A percentile compares a stretch with the other conserved stretches of the same genome.
phyloP scores from a whole-genome alignment of 2,888 invertebrate genomes.

The Chrysodeixis includens region DNA sequence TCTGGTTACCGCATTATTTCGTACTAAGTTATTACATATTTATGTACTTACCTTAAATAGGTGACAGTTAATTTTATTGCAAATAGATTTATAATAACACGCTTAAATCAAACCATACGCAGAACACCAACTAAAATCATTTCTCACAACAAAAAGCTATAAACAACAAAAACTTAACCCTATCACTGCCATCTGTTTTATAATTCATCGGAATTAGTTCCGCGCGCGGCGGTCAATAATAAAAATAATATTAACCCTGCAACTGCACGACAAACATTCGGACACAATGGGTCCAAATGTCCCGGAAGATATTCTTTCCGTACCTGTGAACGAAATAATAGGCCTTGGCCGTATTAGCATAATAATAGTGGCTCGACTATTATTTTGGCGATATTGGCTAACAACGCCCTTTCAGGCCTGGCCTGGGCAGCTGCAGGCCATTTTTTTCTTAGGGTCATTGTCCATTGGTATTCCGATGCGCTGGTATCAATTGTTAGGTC shows the following conservation, averaged over 20 bases:
- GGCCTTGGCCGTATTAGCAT: slow-evolving; percentile 81
- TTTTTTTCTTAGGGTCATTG: slow-evolving; percentile 75
- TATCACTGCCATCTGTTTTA: slow-evolving; percentile 71
- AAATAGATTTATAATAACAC: too few species aligned
- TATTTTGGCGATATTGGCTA: slow-evolving; percentile 83
- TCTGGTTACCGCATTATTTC: slow-evolving; percentile 5
- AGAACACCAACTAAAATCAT: slow-evolving; percentile 16
- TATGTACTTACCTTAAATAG: slow-evolving; percentile 11
- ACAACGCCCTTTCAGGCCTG: slow-evolving; percentile 76
- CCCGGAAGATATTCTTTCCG: slow-evolving; percentile 75
- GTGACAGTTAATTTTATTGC: neutral
- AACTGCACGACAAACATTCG: slow-evolving; percentile 71
- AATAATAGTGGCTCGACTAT: slow-evolving; percentile 84
- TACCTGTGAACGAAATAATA: slow-evolving; percentile 85
- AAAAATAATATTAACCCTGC: slow-evolving; percentile 75
- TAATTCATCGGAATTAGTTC: slow-evolving; percentile 85
- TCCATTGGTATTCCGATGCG: slow-evolving; percentile 80
- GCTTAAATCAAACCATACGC: too few species aligned
- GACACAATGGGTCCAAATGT: slow-evolving; percentile 70
- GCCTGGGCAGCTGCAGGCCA: slow-evolving; percentile 81
- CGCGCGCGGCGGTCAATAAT: slow-evolving; percentile 73
- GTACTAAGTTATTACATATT: neutral
- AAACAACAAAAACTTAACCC: slow-evolving; percentile 38
- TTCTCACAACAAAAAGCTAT: slow-evolving; percentile 31
- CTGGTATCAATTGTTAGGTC: slow-evolving; percentile 71